These are phyloP conservation scores for Diaphora mendica DNA, from an alignment of 2,888 invertebrate genomes.

Conservation along the genomic window DNA sequence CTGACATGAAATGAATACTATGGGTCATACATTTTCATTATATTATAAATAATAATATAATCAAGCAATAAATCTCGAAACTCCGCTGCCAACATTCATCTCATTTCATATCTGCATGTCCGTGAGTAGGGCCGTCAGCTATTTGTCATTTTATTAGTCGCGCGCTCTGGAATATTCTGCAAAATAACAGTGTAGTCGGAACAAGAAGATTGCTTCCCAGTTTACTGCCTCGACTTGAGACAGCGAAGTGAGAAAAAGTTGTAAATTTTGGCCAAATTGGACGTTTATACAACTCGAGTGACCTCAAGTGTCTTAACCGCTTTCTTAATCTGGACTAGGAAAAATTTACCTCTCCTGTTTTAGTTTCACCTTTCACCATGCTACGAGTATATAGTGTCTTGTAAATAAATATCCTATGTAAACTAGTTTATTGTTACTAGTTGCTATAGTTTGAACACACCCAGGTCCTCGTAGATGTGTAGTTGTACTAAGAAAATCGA, in stretches of 20 bases:
- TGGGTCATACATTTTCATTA: conserved; percentile 12
- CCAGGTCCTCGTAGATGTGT: background rate
- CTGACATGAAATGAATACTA: conserved; percentile 1
- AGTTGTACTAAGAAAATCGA: conserved; percentile 11
- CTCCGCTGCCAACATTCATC: conserved; percentile 49
- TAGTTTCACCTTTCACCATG: conserved; percentile 53
- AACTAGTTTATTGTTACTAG: conserved; percentile 6
- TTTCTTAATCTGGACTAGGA: conserved; percentile 65
- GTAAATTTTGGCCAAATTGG: conserved; percentile 82
- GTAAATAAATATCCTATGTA: conserved; percentile 11
- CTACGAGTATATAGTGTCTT: background rate
- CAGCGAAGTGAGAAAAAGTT: conserved; percentile 78
- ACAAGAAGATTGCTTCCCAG: conserved; percentile 79
- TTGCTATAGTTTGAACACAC: background rate
- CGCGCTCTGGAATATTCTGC: conserved; percentile 78
- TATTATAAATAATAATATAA: conserved; percentile 36
- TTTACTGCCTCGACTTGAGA: conserved; percentile 78
- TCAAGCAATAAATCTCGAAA: conserved; percentile 34
- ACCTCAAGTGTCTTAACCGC: conserved; percentile 73
- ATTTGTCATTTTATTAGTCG: conserved; percentile 85
- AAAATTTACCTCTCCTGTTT: conserved; percentile 70
- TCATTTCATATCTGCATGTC: conserved; percentile 61
- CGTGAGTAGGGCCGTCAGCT: conserved; percentile 66
- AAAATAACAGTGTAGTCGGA: conserved; percentile 77
- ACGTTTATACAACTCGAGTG: conserved; percentile 81